These are phyloP conservation scores for Phyllotreta striolata DNA, from an alignment of 2,888 invertebrate species.

Conservation along the genomic window DNA sequence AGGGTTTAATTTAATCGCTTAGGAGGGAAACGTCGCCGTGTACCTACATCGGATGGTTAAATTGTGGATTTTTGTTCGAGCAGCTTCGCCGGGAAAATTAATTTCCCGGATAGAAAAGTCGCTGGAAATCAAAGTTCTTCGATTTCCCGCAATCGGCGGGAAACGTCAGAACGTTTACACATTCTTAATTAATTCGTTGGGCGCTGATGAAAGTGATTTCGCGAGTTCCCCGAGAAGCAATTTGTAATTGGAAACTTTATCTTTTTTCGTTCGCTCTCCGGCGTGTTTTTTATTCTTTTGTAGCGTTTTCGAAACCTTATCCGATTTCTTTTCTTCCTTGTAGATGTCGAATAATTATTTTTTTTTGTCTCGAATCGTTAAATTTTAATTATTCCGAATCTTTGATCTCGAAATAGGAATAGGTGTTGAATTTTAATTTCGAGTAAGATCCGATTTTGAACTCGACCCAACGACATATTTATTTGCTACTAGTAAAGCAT, in stretches of 20 bases:
- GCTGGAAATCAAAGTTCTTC: neutral
- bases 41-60: too few species aligned
- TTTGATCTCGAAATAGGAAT: too few species aligned
- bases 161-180: slow-evolving; percentile 38
- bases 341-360: slow-evolving; percentile 13
- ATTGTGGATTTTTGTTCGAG: too few species aligned
- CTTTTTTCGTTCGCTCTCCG: slow-evolving; percentile 32
- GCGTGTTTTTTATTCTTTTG: slow-evolving; percentile 17
- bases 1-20: too few species aligned
- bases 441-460: too few species aligned
- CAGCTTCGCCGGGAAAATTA: too few species aligned
- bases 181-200: slow-evolving; percentile 45
- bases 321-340: slow-evolving; percentile 26
- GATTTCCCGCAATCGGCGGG: slow-evolving; percentile 23
- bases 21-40: too few species aligned
- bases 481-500: too few species aligned
- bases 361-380: neutral
- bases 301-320: slow-evolving; percentile 22
- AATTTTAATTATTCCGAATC: slow-evolving; percentile 3
- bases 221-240: slow-evolving; percentile 40
- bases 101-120: too few species aligned
- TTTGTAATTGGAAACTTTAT: slow-evolving; percentile 49
- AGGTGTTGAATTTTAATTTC: too few species aligned
- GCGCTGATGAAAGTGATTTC: slow-evolving; percentile 38
- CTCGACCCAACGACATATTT: too few species aligned